Percentiles rank a stretch among this genome's conserved stretches.
phyloP scores from a whole-genome alignment of 2,113 vertebrate genomes.

The Chaetorhynchus papuensis region DNA sequence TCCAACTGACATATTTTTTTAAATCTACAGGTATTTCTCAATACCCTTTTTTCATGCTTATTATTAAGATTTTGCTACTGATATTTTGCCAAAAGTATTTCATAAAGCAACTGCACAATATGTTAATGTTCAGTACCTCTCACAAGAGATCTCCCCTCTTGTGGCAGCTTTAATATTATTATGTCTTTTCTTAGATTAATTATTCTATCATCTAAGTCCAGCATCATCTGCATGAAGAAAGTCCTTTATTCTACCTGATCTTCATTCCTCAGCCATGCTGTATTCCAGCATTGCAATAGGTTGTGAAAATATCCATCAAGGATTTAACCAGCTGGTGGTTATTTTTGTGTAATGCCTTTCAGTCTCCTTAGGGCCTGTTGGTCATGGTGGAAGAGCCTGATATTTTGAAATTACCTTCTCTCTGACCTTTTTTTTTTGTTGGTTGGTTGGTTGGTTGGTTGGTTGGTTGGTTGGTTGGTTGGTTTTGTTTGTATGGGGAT shows the following conservation, averaged over 20 bases:
- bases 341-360: neutral
- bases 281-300: neutral
- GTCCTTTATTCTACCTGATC: neutral
- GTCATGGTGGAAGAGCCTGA: neutral
- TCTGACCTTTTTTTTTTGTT: neutral
- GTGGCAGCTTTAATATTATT: neutral
- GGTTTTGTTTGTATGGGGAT: neutral
- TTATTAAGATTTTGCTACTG: neutral
- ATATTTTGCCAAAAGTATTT: neutral
- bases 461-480: neutral
- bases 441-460: neutral
- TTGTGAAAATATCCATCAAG: neutral
- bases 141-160: neutral
- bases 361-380: neutral
- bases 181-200: neutral
- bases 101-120: neutral
- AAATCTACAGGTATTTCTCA: neutral
- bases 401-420: neutral
- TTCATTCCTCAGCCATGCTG: neutral
- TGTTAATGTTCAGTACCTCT: neutral
- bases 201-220: neutral
- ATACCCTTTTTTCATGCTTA: fast-evolving
- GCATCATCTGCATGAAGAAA: neutral
- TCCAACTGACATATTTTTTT: neutral
- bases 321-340: neutral